Evolutionary conservation across 2,113 vertebrate genomes (phyloP).

Genomic region (Pseudorhombus dupliciocellatus): DNA sequence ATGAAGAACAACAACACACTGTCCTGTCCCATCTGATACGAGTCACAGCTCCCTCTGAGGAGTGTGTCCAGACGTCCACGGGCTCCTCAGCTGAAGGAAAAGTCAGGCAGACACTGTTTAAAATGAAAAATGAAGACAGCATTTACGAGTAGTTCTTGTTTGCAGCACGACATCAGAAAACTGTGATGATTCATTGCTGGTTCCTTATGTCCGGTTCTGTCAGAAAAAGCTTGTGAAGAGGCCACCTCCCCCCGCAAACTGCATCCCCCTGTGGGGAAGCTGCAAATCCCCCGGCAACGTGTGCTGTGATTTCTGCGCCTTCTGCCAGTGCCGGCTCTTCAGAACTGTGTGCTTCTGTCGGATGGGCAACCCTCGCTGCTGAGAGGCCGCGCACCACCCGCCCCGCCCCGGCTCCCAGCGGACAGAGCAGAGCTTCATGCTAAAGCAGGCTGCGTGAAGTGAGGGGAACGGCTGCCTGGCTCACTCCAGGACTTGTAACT

Average conservation of each 20-base stretch:
- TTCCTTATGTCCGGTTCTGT: not conserved
- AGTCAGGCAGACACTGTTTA: no score
- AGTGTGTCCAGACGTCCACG: no score
- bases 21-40: no score
- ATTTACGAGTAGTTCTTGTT: no score
- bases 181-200: not conserved
- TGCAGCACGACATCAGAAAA: no score
- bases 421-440: not conserved
- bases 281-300: slow-evolving; percentile 81
- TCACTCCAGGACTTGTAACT: slow-evolving; percentile 3
- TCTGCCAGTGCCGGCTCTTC: slow-evolving; percentile 89
- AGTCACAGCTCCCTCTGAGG: no score
- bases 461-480: slow-evolving; percentile 3
- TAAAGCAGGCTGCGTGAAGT: not conserved
- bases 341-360: slow-evolving; percentile 87
- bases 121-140: no score
- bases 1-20: no score
- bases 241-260: slow-evolving; percentile 79
- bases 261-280: slow-evolving; percentile 83
- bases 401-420: not conserved
- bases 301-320: slow-evolving; percentile 88
- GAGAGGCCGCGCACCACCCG: slow-evolving; percentile 32
- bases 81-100: no score
- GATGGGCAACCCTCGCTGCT: slow-evolving; percentile 84
- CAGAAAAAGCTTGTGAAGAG: slow-evolving; percentile 68